These are phyloP conservation scores for Ispidina lecontei DNA, from an alignment of 2,797 vertebrate species.

Conservation along the genomic window DNA sequence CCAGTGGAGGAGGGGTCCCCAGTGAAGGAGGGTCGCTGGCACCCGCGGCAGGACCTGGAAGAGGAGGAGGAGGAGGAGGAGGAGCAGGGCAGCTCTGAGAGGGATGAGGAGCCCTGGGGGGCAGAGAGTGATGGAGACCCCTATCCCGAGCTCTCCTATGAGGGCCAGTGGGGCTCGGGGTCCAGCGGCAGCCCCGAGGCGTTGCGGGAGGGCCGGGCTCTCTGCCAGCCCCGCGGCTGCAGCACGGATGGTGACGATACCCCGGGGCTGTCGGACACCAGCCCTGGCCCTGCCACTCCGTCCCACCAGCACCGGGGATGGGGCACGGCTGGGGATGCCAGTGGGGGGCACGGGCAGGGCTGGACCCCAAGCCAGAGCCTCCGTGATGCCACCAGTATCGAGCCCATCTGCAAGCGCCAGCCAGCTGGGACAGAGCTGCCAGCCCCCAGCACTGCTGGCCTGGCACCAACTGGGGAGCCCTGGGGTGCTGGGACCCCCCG, in stretches of 20 bases:
- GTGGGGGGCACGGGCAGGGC: background rate
- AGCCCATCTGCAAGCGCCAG: conserved; percentile 71
- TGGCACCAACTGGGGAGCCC: background rate
- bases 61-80: conserved; percentile 61
- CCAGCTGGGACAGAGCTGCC: background rate
- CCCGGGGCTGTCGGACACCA: conserved; percentile 25
- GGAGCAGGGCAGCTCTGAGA: conserved; percentile 8
- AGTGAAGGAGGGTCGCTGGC: conserved; percentile 40
- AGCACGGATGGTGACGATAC: background rate
- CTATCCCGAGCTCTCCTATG: background rate
- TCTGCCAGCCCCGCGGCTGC: background rate
- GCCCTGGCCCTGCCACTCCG: background rate
- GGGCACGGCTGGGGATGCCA: rapidly evolving
- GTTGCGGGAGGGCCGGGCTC: background rate
- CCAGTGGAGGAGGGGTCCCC: conserved; percentile 5
- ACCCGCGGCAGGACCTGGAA: conserved; percentile 3
- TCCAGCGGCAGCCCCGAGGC: background rate
- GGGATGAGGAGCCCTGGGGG: background rate
- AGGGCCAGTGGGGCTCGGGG: conserved; percentile 7
- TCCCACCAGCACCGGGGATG: background rate
- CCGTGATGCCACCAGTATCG: background rate
- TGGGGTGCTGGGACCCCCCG: rapidly evolving
- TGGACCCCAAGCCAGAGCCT: conserved; percentile 3
- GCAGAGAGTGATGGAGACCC: conserved; percentile 18
- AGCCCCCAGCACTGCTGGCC: background rate